Evolutionary conservation across 2,797 vertebrate species (phyloP).

Genomic region (Micropoecilia bifurca): DNA sequence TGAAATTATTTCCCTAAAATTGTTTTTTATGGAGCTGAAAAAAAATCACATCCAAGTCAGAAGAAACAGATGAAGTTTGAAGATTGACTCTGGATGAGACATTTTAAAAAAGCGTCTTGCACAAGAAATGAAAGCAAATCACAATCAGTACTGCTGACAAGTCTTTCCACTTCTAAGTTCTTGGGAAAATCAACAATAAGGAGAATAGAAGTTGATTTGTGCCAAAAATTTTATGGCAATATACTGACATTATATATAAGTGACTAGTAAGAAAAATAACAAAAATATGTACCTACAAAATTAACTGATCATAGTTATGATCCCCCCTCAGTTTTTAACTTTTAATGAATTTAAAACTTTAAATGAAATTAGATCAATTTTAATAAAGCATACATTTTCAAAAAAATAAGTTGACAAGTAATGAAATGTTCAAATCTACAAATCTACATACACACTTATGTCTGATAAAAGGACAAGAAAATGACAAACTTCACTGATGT

Average conservation of each 20-base stretch:
- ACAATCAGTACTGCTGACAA: not conserved
- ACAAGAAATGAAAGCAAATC: not conserved
- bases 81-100: not conserved
- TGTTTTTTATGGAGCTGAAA: not conserved
- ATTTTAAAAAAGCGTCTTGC: not conserved
- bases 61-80: not conserved
- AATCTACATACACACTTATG: not conserved
- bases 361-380: not conserved
- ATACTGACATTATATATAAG: not conserved
- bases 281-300: not conserved
- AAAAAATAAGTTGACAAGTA: not conserved
- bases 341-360: not conserved
- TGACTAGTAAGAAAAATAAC: not conserved
- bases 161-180: not conserved
- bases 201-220: not conserved
- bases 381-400: not conserved
- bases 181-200: no score
- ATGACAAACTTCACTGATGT: not conserved
- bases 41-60: not conserved
- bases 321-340: not conserved
- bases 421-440: not conserved
- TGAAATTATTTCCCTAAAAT: not conserved
- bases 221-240: not conserved
- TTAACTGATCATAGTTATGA: not conserved
- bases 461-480: not conserved